These are phyloP conservation scores for Hybos culiciformis DNA, from an alignment of 2,888 invertebrate genomes.

Conservation along the genomic window DNA sequence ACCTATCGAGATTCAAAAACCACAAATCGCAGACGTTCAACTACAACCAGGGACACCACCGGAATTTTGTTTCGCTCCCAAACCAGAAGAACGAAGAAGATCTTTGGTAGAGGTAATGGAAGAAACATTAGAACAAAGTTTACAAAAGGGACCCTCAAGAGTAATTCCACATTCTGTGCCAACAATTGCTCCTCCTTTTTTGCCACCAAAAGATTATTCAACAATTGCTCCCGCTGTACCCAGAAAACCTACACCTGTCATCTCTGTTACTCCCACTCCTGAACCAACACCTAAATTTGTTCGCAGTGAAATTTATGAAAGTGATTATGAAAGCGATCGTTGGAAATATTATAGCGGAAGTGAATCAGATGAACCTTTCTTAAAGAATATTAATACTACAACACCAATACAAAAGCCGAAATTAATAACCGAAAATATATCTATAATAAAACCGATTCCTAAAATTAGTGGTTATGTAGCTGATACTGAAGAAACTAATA, in stretches of 20 bases:
- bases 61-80: conserved; percentile 49
- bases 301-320: conserved; percentile 44
- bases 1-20: conserved; percentile 18
- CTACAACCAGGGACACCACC: conserved; percentile 55
- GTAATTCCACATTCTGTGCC: conserved; percentile 42
- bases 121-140: conserved; percentile 40
- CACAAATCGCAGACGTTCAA: conserved; percentile 37
- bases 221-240: conserved; percentile 35
- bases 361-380: conserved; percentile 47
- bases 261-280: conserved; percentile 39
- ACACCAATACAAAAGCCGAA: conserved; percentile 37
- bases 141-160: conserved; percentile 39
- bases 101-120: conserved; percentile 45
- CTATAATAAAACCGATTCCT: conserved; percentile 20
- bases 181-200: conserved; percentile 39
- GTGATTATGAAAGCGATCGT: conserved; percentile 57
- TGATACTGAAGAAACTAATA: conserved; percentile 51
- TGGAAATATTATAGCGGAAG: conserved; percentile 50
- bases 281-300: conserved; percentile 44
- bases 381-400: conserved; percentile 39
- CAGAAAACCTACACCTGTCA: conserved; percentile 26
- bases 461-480: conserved; percentile 51
- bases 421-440: conserved; percentile 39
- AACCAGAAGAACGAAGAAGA: conserved; percentile 36
- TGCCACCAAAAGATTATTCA: conserved; percentile 32